A percentile compares a stretch with the other conserved stretches of the same genome.
phyloP scores from a whole-genome alignment of 1,140 invertebrate species.

The Pygmarrhopalites habei region DNA sequence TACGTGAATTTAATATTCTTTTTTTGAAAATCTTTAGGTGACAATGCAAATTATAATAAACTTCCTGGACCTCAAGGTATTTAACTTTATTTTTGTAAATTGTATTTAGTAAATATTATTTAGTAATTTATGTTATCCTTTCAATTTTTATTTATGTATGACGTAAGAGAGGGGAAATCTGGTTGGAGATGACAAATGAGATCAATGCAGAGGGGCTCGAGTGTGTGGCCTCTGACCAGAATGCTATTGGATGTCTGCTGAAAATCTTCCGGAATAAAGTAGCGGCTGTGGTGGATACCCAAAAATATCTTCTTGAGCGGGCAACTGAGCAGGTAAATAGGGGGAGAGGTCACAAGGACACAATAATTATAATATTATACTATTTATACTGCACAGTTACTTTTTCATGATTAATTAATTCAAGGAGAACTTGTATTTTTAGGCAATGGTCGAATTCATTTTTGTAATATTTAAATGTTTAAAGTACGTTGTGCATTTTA shows the following conservation, averaged over 20 bases:
- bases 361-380: too few relatives aligned
- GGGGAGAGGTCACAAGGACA: too few relatives aligned
- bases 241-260: background rate
- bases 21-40: conserved; percentile 21
- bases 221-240: conserved; percentile 9
- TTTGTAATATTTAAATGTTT: too few relatives aligned
- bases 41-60: conserved; percentile 38
- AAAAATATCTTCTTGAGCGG: conserved; percentile 25
- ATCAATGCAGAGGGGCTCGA: background rate
- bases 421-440: background rate
- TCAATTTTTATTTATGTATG: too few relatives aligned
- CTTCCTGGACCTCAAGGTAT: conserved; percentile 35
- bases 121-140: too few relatives aligned
- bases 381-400: background rate
- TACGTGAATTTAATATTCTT: background rate
- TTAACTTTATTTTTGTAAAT: too few relatives aligned
- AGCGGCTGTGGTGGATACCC: conserved; percentile 27
- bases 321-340: conserved; percentile 20
- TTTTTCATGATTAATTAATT: background rate
- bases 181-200: conserved; percentile 29
- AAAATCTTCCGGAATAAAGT: conserved; percentile 29
- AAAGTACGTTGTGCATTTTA: too few relatives aligned
- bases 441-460: too few relatives aligned
- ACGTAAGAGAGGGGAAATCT: conserved; percentile 28
- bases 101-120: too few relatives aligned